A percentile compares a stretch with the other conserved stretches of the same genome.
phyloP scores from a whole-genome alignment of 2,113 vertebrate genomes.

The Apaloderma vittatum region DNA sequence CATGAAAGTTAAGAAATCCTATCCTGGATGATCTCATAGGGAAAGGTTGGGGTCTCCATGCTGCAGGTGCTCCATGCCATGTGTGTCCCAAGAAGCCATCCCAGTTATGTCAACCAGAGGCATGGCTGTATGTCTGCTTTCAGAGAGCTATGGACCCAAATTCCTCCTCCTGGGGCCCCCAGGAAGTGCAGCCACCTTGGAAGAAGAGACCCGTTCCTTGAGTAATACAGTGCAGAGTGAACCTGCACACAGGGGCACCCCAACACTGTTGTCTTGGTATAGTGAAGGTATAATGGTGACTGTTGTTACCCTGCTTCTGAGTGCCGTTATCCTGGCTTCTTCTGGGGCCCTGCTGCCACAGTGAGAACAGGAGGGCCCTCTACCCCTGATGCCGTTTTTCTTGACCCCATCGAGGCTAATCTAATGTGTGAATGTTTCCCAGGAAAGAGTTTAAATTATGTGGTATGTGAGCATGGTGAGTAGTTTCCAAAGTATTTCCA shows the following conservation, averaged over 20 bases:
- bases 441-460: neutral
- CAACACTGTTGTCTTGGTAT: too few species aligned
- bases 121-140: neutral
- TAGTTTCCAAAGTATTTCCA: neutral
- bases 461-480: neutral
- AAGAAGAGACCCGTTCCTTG: neutral
- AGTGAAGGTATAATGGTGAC: too few species aligned
- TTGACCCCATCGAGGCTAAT: neutral
- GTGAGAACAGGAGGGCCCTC: neutral
- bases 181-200: neutral
- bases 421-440: neutral
- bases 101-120: neutral
- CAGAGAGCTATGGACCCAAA: neutral
- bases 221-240: neutral
- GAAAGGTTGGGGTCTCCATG: neutral
- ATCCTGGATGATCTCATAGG: neutral
- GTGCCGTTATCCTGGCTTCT: neutral
- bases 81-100: neutral
- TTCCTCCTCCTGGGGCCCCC: neutral
- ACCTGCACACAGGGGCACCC: neutral
- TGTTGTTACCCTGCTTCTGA: neutral
- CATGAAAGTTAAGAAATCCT: neutral
- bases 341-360: neutral
- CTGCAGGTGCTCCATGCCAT: accelerated
- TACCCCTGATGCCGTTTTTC: neutral